A percentile compares a stretch with the other conserved stretches of the same genome.
Conservation (phyloP, 2,888 invertebrate species). For the Dolichomitus sp. region DNA sequence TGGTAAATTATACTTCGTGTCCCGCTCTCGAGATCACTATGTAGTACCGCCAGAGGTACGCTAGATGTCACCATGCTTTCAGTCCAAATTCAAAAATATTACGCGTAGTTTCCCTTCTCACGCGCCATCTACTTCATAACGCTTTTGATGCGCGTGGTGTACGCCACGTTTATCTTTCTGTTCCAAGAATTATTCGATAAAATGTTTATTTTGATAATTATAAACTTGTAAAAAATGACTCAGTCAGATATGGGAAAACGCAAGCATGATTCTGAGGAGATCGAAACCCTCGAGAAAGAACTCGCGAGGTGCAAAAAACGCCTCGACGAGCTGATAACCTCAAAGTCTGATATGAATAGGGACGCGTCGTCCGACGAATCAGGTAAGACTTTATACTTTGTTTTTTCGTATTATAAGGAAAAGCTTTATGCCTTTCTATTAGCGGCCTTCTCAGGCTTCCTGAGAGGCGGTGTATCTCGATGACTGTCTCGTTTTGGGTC, state of each 20-base stretch:
- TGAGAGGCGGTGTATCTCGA: not conserved
- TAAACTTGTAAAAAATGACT: not conserved
- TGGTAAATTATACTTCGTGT: too few species aligned
- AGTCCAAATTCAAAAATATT: too few species aligned
- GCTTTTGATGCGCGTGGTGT: conserved; percentile 15
- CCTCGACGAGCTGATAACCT: not conserved
- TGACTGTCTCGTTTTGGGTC: conserved; percentile 13
- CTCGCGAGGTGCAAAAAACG: conserved; percentile 40
- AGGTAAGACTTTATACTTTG: not conserved
- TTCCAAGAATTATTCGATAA: not conserved
- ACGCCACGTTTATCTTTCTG: not conserved
- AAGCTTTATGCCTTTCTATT: not conserved
- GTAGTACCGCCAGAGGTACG: too few species aligned
- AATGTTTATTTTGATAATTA: not conserved
- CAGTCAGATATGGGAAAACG: not conserved
- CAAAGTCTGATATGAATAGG: not conserved
- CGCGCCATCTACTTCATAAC: conserved; percentile 43
- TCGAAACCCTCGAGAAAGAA: conserved; percentile 11
- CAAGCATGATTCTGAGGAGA: conserved; percentile 34
- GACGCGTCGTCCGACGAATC: conserved; percentile 1
- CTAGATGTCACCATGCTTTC: not conserved
- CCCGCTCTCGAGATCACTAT: too few species aligned
- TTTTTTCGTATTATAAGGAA: not conserved
- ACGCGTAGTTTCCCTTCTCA: conserved; percentile 26
- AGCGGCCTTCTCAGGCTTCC: not conserved